Evolutionary conservation across 53 echinoderm and acorn worm genomes (phyloP).

Genomic region (Zoroaster sp.): DNA sequence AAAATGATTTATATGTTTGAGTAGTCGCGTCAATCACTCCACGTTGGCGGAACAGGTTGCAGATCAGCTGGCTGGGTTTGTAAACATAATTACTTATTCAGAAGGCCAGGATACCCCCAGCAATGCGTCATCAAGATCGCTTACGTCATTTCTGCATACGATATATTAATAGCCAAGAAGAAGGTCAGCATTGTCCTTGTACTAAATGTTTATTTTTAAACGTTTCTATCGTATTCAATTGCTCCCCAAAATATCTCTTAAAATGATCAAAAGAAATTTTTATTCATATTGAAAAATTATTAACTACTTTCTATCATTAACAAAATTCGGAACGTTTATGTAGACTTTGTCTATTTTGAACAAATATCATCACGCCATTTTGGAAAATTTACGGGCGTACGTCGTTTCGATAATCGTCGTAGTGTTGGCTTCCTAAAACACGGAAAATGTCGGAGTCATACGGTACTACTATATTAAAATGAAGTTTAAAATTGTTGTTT

Average conservation of each 20-base stretch:
- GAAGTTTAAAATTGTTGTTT: no score
- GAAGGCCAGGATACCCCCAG: constrained; percentile 5
- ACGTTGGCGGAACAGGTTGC: background rate
- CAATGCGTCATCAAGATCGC: constrained; percentile 19
- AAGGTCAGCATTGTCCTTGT: constrained; percentile 7
- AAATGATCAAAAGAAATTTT: background rate
- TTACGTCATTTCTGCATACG: constrained; percentile 4
- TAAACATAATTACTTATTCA: constrained; percentile 39
- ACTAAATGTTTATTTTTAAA: background rate
- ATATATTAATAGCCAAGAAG: background rate
- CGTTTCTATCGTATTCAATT: background rate
- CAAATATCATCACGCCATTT: constrained; percentile 1
- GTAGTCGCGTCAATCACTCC: constrained; percentile 9
- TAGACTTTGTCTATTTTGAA: background rate
- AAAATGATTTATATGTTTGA: background rate
- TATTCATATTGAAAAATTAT: background rate
- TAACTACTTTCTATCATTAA: background rate
- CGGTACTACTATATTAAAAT: constrained; percentile 62
- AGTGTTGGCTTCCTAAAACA: background rate
- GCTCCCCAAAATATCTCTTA: background rate
- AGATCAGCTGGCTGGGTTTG: background rate
- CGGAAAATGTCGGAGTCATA: constrained; percentile 94
- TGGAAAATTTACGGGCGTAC: constrained; percentile 45
- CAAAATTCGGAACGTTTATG: background rate
- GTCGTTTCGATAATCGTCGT: background rate